Conservation (phyloP, 2,113 vertebrate genomes). For the Dromaius novaehollandiae region DNA sequence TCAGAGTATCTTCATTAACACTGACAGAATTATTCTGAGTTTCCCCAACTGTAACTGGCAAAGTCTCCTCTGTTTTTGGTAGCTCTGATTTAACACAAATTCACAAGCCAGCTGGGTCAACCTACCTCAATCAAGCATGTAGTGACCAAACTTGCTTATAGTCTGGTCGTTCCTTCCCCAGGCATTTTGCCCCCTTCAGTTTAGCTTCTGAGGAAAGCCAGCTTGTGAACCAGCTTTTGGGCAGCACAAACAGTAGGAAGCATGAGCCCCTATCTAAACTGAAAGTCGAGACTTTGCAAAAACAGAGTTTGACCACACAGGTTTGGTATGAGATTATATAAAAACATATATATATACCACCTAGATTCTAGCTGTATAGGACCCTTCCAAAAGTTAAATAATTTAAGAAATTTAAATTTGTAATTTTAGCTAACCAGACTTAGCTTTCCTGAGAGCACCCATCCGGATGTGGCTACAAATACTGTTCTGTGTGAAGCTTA, state of each 20-base stretch:
- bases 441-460: not conserved
- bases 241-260: not conserved
- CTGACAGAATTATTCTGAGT: not conserved
- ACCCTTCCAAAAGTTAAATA: not conserved
- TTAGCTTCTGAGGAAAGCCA: not conserved
- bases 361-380: not conserved
- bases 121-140: not conserved
- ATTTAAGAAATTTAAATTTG: not conserved
- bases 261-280: rapidly evolving
- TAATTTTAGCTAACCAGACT: not conserved
- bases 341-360: too few relatives aligned
- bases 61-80: not conserved
- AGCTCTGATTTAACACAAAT: not conserved
- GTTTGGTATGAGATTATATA: not conserved
- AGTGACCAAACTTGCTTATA: not conserved
- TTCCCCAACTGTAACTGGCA: not conserved
- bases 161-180: not conserved
- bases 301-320: not conserved
- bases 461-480: not conserved
- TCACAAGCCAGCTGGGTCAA: not conserved
- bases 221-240: not conserved
- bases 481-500: not conserved
- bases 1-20: not conserved
- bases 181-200: not conserved
- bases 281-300: not conserved